Percentiles rank a stretch among this genome's conserved stretches.
phyloP scores from a whole-genome alignment of 2,113 vertebrate genomes.

The Dipodomys spectabilis region DNA sequence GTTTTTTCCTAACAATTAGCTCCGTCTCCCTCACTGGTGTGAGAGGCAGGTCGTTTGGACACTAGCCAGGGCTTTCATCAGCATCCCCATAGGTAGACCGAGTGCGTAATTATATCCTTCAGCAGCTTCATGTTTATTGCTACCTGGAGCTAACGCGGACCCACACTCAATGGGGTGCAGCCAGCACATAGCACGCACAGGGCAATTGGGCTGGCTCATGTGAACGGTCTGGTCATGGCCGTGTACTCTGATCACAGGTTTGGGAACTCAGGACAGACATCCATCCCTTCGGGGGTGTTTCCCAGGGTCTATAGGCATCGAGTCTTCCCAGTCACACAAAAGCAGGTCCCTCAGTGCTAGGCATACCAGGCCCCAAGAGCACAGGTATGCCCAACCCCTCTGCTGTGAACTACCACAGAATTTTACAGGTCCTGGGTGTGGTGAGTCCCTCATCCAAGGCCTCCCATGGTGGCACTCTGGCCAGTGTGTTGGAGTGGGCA shows the following conservation, averaged over 20 bases:
- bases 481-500: no score
- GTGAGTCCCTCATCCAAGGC: no score
- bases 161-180: not conserved
- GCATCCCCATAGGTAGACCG: accelerated
- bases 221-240: accelerated
- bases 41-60: not conserved
- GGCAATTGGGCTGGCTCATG: accelerated
- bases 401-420: not conserved
- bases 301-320: accelerated
- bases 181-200: not conserved
- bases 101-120: not conserved
- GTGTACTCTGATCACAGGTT: accelerated
- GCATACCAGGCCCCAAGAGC: no score
- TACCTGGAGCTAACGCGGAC: accelerated
- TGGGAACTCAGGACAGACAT: not conserved
- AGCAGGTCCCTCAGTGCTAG: no score
- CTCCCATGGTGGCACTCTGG: not conserved
- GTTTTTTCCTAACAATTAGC: constrained; percentile 35
- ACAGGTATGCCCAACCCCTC: accelerated
- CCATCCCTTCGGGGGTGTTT: accelerated
- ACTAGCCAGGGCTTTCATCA: not conserved
- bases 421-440: no score
- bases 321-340: not conserved
- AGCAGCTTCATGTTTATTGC: not conserved
- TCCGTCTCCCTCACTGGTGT: not conserved